Evolutionary conservation across 2,113 vertebrate genomes (phyloP).

Genomic region (Xiphorhynchus elegans): DNA sequence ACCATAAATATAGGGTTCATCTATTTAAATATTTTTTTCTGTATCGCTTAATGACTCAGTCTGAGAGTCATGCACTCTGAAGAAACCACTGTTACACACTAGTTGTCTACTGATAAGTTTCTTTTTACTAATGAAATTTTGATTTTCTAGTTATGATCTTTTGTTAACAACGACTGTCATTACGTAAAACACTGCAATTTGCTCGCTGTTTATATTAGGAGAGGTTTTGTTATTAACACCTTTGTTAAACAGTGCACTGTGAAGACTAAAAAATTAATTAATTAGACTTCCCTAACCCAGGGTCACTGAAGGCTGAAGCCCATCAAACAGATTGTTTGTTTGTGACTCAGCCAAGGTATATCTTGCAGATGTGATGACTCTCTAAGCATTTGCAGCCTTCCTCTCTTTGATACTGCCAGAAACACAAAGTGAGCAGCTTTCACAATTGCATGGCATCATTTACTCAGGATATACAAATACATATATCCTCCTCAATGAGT

Average conservation of each 20-base stretch:
- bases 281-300: background rate
- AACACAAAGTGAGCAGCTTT: background rate
- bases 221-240: background rate
- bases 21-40: background rate
- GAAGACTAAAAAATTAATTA: background rate
- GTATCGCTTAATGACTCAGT: background rate
- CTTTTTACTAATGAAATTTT: background rate
- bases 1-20: background rate
- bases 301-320: background rate
- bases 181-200: background rate
- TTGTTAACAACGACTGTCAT: background rate
- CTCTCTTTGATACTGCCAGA: background rate
- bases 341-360: background rate
- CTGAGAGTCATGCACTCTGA: background rate
- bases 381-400: background rate
- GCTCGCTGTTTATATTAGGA: background rate
- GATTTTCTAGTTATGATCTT: background rate
- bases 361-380: background rate
- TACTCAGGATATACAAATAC: background rate
- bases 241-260: background rate
- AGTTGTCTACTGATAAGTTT: background rate
- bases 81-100: background rate
- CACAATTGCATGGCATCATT: background rate
- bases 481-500: background rate
- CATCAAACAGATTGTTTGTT: accelerated